Evolutionary conservation across 2,888 invertebrate species (phyloP), one percentile per base, ranked within the genome.

Genomic region (Pachliopta kotzebuea): DNA sequence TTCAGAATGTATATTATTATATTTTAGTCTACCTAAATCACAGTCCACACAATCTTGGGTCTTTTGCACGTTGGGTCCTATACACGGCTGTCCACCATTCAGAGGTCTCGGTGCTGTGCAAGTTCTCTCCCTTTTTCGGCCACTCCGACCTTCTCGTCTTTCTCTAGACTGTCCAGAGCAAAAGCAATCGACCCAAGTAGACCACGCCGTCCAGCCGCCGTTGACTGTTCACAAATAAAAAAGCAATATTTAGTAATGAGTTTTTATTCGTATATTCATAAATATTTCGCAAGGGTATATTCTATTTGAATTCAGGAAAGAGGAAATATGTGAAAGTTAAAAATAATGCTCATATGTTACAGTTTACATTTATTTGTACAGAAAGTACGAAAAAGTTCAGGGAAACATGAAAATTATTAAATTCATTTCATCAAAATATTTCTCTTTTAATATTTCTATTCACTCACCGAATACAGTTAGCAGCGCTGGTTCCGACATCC

Each of bases 201-300:
- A 96, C 98, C 98, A 98, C 11, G 95, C 90, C n/a, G 97, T 96
- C 98, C 98, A 98, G 62, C 97, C 98, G 45, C 98, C 98, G 82
- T 98, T 97, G 58, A 98, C 98, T 98, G 62, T 50, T 11, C 17
- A 23, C 52, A 53, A n/a, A 53, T 52, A 4, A 56, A 45, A 54
- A 14, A n/a, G n/a, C n/a, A n/a, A n/a, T n/a, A n/a, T 26, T n/a
- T 7, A 52, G 21, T 21, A 21, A 52, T 11, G 1, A 45, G 4
- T 14, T 37, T 14, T 37, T 9, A 3, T 37, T 14, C 1, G 14
- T 37, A 37, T 3, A 11, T 37, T 37, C 37, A 11, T 37, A 37
- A 37, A 11, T 37, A 37, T 14, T 37, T 37, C 14, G 9, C 14
- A 37, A 37, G 8, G 31, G 7, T 7, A 31, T 31, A 31, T 31